These are phyloP conservation scores for Anhinga rufa DNA, from an alignment of 2,113 vertebrate genomes.

Conservation along the genomic window DNA sequence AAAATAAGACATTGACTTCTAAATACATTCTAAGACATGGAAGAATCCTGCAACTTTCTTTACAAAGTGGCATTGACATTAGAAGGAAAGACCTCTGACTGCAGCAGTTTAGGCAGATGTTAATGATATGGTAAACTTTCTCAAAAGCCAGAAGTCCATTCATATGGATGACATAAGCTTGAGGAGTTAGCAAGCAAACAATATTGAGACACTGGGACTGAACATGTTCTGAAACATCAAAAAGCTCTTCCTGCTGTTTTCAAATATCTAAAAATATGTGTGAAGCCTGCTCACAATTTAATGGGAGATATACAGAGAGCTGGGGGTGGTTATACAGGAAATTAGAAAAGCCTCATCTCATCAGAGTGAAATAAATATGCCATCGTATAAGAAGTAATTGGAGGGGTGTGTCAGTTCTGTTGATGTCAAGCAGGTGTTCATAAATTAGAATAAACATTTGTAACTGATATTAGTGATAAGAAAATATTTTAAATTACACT, in stretches of 20 bases:
- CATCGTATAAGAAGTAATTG: slow-evolving; percentile 61
- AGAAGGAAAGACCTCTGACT: slow-evolving; percentile 48
- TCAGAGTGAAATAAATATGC: slow-evolving; percentile 68
- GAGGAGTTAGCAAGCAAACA: slow-evolving; percentile 29
- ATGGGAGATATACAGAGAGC: slow-evolving; percentile 64
- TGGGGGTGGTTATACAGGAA: slow-evolving; percentile 70
- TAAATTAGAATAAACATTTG: slow-evolving; percentile 65
- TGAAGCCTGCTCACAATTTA: slow-evolving; percentile 76
- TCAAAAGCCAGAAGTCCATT: slow-evolving; percentile 19
- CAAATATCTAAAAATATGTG: slow-evolving; percentile 71
- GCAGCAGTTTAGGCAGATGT: slow-evolving; percentile 50
- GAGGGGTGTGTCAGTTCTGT: slow-evolving; percentile 61
- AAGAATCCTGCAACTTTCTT: slow-evolving; percentile 54
- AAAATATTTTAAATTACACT: slow-evolving; percentile 27
- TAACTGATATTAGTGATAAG: slow-evolving; percentile 54
- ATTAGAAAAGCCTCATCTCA: slow-evolving; percentile 70
- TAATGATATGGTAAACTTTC: slow-evolving; percentile 9
- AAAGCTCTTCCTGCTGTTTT: slow-evolving; percentile 72
- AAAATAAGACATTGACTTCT: slow-evolving; percentile 66
- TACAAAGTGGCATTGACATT: slow-evolving; percentile 47
- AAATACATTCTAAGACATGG: slow-evolving; percentile 27
- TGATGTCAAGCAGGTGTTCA: slow-evolving; percentile 71
- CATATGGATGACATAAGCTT: slow-evolving; percentile 52
- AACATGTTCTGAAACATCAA: slow-evolving; percentile 71
- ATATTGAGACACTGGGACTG: neutral